These are phyloP conservation scores for Hymenopus coronatus DNA, from an alignment of 2,888 invertebrate species.

Conservation along the genomic window DNA sequence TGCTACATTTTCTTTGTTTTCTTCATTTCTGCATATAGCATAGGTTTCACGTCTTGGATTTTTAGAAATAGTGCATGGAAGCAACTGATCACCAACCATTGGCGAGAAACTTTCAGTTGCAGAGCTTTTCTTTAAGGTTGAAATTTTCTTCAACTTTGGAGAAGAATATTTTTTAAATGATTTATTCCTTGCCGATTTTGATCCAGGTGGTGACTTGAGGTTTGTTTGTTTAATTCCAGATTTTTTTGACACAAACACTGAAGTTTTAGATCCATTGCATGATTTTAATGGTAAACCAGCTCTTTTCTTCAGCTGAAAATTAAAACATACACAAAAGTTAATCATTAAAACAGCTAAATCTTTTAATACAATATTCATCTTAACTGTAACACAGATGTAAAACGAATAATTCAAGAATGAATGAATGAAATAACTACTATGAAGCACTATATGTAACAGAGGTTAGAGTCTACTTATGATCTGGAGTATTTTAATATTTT, in stretches of 20 bases:
- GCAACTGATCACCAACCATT: constrained; percentile 3
- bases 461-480: no score
- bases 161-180: background rate
- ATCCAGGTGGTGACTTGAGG: background rate
- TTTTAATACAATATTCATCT: no score
- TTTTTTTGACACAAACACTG: background rate
- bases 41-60: constrained; percentile 23
- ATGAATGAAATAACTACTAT: no score
- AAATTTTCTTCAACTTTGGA: background rate
- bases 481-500: no score
- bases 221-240: background rate
- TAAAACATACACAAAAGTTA: background rate
- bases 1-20: background rate
- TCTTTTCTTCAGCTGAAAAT: background rate
- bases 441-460: no score
- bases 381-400: no score
- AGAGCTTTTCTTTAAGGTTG: background rate
- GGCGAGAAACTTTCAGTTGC: background rate
- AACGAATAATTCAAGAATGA: no score
- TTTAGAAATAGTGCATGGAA: background rate
- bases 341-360: no score
- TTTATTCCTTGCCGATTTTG: background rate
- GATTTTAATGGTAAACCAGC: background rate
- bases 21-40: background rate
- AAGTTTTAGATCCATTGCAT: background rate